These are phyloP conservation scores for Drosophila suzukii DNA, from an alignment of 1,140 invertebrate genomes.

Conservation along the genomic window DNA sequence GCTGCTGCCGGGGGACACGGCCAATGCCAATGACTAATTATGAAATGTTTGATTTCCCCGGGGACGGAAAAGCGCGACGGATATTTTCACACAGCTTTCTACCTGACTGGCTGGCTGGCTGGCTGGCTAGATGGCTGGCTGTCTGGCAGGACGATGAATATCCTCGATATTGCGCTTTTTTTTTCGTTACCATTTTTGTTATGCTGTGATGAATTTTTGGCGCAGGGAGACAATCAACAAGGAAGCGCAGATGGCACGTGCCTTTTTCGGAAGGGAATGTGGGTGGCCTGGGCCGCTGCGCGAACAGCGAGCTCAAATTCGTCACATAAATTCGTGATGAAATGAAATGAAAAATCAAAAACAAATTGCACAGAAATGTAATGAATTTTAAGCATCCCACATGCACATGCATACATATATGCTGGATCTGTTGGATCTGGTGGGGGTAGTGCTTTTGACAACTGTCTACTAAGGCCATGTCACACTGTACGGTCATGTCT, in stretches of 20 bases:
- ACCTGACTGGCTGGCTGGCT: slow-evolving; percentile 36
- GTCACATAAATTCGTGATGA: slow-evolving; percentile 69
- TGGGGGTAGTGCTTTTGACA: slow-evolving; percentile 63
- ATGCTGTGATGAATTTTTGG: slow-evolving; percentile 52
- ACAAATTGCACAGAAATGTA: slow-evolving; percentile 80
- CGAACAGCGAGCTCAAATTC: slow-evolving; percentile 16
- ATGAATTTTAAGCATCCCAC: slow-evolving; percentile 81
- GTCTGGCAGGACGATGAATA: slow-evolving; percentile 52
- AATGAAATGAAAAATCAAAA: slow-evolving; percentile 83
- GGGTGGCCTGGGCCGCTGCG: slow-evolving; percentile 1
- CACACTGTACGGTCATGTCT: slow-evolving; percentile 77
- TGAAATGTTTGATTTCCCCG: slow-evolving; percentile 84
- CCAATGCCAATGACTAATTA: slow-evolving; percentile 83
- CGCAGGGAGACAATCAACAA: slow-evolving; percentile 63
- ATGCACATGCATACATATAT: slow-evolving; percentile 25
- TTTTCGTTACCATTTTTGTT: slow-evolving; percentile 27
- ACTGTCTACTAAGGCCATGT: slow-evolving; percentile 80
- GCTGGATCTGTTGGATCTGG: slow-evolving; percentile 3
- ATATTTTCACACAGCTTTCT: slow-evolving; percentile 66
- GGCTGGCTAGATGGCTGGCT: slow-evolving; percentile 33
- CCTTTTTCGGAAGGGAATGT: slow-evolving; percentile 8
- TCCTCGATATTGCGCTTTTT: slow-evolving; percentile 61
- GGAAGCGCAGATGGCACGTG: slow-evolving; percentile 56
- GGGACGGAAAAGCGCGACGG: slow-evolving; percentile 69
- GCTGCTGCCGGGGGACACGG: slow-evolving; percentile 46